A percentile compares a stretch with the other conserved stretches of the same genome.
Conservation (phyloP, 2,113 vertebrate genomes). For the Aramus guarauna region DNA sequence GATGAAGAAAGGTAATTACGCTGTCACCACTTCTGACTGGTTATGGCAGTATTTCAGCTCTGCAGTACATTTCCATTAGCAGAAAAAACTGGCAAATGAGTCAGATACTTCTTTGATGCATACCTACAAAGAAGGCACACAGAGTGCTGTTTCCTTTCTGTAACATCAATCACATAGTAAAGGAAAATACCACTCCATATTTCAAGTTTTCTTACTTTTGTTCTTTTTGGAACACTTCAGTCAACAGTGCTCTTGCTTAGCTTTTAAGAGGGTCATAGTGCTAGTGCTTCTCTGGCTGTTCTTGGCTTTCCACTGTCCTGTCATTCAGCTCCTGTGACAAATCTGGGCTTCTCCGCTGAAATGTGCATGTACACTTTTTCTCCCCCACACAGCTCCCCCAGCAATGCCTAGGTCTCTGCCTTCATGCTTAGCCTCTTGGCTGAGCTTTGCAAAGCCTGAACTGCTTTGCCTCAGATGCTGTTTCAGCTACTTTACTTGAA, state of each 20-base stretch:
- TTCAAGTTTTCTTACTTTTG: neutral
- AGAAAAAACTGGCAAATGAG: neutral
- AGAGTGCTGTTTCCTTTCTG: neutral
- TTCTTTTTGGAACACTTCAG: neutral
- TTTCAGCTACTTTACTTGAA: neutral
- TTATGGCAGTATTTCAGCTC: neutral
- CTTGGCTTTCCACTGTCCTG: neutral
- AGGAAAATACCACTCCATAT: neutral
- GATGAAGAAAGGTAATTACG: neutral
- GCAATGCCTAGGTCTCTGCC: neutral
- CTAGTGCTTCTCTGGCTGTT: neutral
- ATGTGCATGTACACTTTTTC: neutral
- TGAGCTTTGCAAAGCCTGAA: conserved; percentile 2
- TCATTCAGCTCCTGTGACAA: neutral
- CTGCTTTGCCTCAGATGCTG: neutral
- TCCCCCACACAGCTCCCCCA: neutral
- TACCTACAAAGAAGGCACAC: neutral
- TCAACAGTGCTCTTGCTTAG: neutral
- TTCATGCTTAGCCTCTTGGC: neutral
- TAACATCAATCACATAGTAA: neutral
- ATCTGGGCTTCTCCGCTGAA: neutral
- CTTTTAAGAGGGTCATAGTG: neutral
- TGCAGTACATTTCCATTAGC: neutral
- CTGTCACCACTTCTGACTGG: neutral
- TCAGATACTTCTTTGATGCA: neutral